Conservation (phyloP, 2,113 vertebrate genomes). For the Casuarius casuarius region DNA sequence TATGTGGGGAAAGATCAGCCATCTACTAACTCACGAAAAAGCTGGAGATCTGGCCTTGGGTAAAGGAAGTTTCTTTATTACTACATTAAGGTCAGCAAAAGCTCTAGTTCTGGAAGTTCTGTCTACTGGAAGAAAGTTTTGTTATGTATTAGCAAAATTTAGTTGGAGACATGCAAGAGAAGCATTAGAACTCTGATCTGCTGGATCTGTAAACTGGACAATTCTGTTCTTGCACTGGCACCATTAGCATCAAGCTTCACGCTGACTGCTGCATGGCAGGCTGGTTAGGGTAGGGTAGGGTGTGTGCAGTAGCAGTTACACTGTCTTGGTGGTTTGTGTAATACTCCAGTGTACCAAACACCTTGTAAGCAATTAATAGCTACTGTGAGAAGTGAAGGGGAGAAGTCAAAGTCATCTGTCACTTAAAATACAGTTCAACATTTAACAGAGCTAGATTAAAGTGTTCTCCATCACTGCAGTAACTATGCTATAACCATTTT, state of each 20-base stretch:
- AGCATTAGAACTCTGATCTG: not conserved
- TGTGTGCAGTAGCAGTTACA: not conserved
- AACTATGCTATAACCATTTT: not conserved
- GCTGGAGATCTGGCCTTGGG: not conserved
- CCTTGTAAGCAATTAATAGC: not conserved
- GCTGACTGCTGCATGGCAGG: not conserved
- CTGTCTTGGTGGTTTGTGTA: not conserved
- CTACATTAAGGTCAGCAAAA: not conserved
- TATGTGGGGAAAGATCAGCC: no score
- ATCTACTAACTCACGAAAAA: not conserved
- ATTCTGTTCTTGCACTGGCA: not conserved
- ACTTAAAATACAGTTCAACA: not conserved
- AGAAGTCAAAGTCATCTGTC: not conserved
- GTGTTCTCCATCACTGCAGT: not conserved
- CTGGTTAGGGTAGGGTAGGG: not conserved
- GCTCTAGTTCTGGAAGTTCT: not conserved
- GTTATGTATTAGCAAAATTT: not conserved
- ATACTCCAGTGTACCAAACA: not conserved
- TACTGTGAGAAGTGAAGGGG: not conserved
- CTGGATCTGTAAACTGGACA: not conserved
- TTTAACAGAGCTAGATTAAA: not conserved
- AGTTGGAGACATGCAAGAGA: accelerated
- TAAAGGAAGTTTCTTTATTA: not conserved
- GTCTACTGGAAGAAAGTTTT: no score
- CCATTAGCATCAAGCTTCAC: not conserved